Base-by-base conservation (phyloP, 2,113 vertebrate genomes). In the Macrotis lagotis region DNA sequence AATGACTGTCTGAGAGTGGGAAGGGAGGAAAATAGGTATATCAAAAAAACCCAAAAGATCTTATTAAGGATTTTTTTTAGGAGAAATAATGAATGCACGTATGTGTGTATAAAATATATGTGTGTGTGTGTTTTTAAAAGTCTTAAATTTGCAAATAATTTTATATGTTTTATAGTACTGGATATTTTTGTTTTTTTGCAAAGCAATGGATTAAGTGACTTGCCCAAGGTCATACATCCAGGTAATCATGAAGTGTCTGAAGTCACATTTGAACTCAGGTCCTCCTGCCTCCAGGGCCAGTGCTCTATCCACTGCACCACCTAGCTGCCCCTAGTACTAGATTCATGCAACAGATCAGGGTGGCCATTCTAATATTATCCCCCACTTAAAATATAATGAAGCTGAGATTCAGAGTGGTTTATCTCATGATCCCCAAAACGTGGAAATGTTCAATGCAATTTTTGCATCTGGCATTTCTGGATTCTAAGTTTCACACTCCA, bases 331-430 rank as follows among this genome's bases (percentile, higher is more conserved):
- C n/a, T n/a, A n/a, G n/a, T 50, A 53, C 6, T 53, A 53, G 52
- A 59, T 44, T 83, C 37, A 16, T 83, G 4, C 66, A 44, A 24
- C 19, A 83, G 6, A n/a, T 44, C 55, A 37, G 10, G 11, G 11
- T 59, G 28, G 28, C 12, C 10, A 74, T 22, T 44, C 19, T n/a
- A 74, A n/a, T n/a, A 74, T 83, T 22, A 44, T 22, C 31, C 31
- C 31, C 93, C 83, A 90, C 53, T 95, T 92, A 83, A 89, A 51
- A 31, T 11, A 92, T 96, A 93, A 94, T 50, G 49, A 96, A 94
- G 90, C 59, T 48, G 50, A 95, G 49, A 66, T 90, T 16, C 83
- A 49, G 48, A 88, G 47, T 91, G 8, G 25, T 19, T 66, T 96
- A 93, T 44, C 25, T 44, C 8, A 2, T 91, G 66, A 90, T 28